Conservation (phyloP, 2,888 invertebrate species). For the Anoplius nigerrimus region DNA sequence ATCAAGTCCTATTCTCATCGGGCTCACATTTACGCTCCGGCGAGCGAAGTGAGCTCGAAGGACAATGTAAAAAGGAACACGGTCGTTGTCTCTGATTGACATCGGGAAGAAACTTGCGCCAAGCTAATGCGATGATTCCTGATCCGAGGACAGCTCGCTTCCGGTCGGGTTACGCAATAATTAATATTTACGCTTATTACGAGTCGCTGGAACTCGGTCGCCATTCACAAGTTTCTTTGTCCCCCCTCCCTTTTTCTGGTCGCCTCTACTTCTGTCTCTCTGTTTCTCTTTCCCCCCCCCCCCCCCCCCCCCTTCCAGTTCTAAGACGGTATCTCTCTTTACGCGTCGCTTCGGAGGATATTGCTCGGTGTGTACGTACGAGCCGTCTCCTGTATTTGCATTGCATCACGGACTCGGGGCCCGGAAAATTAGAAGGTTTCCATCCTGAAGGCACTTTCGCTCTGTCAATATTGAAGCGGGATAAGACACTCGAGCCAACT, state of each 20-base stretch:
- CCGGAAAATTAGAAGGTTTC: slow-evolving; percentile 69
- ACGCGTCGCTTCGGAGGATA: not conserved
- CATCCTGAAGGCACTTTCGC: slow-evolving; percentile 58
- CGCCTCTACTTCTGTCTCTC: not conserved
- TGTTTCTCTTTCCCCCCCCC: not conserved
- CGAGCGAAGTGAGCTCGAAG: no score
- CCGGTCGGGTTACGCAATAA: slow-evolving; percentile 11
- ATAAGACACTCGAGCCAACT: slow-evolving; percentile 65
- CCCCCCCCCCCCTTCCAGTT: not conserved
- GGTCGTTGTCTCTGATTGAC: no score
- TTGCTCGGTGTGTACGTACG: not conserved
- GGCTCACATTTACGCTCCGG: no score
- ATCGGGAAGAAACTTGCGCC: no score
- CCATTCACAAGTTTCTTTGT: no score
- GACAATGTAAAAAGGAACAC: no score
- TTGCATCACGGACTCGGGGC: slow-evolving; percentile 62
- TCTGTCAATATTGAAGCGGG: slow-evolving; percentile 67
- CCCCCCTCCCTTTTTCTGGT: no score
- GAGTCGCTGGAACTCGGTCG: no score
- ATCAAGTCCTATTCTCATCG: no score
- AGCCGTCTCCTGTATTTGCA: slow-evolving; percentile 59
- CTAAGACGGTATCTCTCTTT: not conserved
- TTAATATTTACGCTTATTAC: slow-evolving; percentile 23
- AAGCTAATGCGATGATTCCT: no score
- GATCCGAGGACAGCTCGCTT: no score